Percentiles rank a stretch among this genome's conserved stretches.
Conservation (phyloP, 2,888 invertebrate genomes). For the Drosophila subquinaria region DNA sequence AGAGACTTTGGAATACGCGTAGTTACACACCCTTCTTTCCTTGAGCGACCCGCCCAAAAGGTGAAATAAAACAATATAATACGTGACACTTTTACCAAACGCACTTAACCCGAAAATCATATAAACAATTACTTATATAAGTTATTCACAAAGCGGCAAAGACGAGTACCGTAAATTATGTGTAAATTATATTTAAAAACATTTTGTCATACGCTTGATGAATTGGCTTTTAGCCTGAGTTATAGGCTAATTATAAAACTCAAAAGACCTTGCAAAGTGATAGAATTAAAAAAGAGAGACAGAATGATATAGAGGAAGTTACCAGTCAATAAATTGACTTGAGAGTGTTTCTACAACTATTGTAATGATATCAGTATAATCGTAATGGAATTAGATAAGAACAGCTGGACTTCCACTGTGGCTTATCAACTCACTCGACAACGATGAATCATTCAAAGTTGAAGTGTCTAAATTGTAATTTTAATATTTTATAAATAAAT, state of each 20-base stretch:
- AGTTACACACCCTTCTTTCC: conserved; percentile 1
- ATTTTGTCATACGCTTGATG: conserved; percentile 50
- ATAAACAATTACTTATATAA: conserved; percentile 58
- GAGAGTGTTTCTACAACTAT: conserved; percentile 10
- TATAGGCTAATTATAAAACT: conserved; percentile 29
- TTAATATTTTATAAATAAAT: background rate
- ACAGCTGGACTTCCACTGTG: background rate
- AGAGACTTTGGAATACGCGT: background rate
- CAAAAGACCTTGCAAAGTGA: conserved; percentile 10
- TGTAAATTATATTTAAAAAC: conserved; percentile 52
- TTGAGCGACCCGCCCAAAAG: conserved; percentile 32
- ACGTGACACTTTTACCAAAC: conserved; percentile 69
- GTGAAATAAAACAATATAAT: conserved; percentile 18
- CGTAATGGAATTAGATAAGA: conserved; percentile 27
- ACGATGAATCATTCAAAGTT: background rate
- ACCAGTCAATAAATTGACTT: conserved; percentile 14
- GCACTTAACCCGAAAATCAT: conserved; percentile 36
- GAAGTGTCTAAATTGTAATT: conserved; percentile 1
- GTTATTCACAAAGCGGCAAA: conserved; percentile 59
- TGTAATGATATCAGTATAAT: conserved; percentile 6
- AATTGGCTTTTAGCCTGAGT: conserved; percentile 58
- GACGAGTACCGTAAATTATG: conserved; percentile 67
- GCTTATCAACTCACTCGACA: conserved; percentile 15
- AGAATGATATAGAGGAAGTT: background rate
- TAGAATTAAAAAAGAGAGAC: background rate